Evolutionary conservation across 1,140 invertebrate species (phyloP).

Genomic region (Drosophila carrolli): DNA sequence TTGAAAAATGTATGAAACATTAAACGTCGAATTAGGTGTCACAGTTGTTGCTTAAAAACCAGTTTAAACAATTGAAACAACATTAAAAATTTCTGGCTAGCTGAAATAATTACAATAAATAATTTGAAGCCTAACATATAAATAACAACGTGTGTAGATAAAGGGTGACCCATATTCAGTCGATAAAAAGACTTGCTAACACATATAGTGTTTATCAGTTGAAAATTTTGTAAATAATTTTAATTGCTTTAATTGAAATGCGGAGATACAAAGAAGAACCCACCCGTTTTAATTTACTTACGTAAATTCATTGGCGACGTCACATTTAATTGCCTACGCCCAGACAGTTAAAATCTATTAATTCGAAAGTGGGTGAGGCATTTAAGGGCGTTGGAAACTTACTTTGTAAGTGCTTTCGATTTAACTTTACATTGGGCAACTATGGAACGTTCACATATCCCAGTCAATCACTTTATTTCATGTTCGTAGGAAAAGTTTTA

Average conservation of each 20-base stretch:
- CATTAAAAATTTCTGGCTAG: not conserved
- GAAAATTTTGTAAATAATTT: not conserved
- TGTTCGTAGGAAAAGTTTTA: constrained; percentile 37
- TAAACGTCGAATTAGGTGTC: constrained; percentile 1
- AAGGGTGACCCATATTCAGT: not conserved
- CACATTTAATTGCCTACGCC: constrained; percentile 17
- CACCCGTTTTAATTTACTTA: constrained; percentile 1
- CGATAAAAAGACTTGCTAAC: not conserved
- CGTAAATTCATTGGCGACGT: constrained; percentile 15
- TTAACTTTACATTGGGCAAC: constrained; percentile 14
- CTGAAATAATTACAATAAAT: constrained; percentile 9
- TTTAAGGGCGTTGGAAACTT: not conserved
- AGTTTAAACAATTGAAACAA: constrained; percentile 1
- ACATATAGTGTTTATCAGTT: not conserved
- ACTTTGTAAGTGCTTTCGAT: not conserved
- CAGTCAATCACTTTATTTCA: constrained; percentile 4
- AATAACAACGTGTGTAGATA: not conserved
- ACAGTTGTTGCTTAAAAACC: constrained; percentile 1
- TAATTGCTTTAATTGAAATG: constrained; percentile 9
- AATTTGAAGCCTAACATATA: constrained; percentile 7
- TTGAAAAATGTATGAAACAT: constrained; percentile 17
- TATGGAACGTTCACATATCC: constrained; percentile 2
- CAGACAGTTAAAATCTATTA: constrained; percentile 32
- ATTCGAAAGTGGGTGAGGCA: constrained; percentile 2
- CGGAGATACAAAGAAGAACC: not conserved